Conservation (phyloP, 2,888 invertebrate species). For the Cenopis cana region DNA sequence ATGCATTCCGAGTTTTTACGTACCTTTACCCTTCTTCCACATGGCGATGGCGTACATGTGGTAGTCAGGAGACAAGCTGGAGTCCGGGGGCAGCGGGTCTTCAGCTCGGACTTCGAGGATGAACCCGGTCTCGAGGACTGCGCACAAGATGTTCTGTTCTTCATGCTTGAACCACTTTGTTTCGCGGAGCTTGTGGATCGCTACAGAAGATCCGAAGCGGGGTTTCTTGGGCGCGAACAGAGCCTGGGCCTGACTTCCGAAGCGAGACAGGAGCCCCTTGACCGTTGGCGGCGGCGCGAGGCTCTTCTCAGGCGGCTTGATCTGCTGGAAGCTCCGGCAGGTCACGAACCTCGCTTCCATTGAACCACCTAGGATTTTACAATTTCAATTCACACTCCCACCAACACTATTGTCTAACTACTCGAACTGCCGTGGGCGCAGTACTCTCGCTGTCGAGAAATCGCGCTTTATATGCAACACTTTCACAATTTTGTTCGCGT, state of each 20-base stretch:
- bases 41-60: conserved; percentile 89
- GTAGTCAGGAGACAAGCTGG: conserved; percentile 79
- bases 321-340: conserved; percentile 84
- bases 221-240: conserved; percentile 82
- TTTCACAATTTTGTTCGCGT: conserved; percentile 82
- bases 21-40: conserved; percentile 90
- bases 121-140: conserved; percentile 90
- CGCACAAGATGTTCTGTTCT: conserved; percentile 89
- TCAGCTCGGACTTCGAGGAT: conserved; percentile 87
- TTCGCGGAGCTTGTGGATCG: conserved; percentile 89
- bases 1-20: conserved; percentile 53
- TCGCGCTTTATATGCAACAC: conserved; percentile 74
- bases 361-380: conserved; percentile 75
- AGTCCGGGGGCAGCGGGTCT: conserved; percentile 78
- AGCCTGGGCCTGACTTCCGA: conserved; percentile 84
- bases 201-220: conserved; percentile 87
- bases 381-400: conserved; percentile 66
- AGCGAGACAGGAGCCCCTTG: conserved; percentile 82
- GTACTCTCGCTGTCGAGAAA: conserved; percentile 78
- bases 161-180: conserved; percentile 91
- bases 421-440: conserved; percentile 57
- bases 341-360: conserved; percentile 86
- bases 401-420: conserved; percentile 56
- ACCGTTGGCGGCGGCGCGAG: conserved; percentile 80
- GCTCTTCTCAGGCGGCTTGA: conserved; percentile 84